Conservation (phyloP, 2,113 vertebrate genomes). For the Puma concolor region DNA sequence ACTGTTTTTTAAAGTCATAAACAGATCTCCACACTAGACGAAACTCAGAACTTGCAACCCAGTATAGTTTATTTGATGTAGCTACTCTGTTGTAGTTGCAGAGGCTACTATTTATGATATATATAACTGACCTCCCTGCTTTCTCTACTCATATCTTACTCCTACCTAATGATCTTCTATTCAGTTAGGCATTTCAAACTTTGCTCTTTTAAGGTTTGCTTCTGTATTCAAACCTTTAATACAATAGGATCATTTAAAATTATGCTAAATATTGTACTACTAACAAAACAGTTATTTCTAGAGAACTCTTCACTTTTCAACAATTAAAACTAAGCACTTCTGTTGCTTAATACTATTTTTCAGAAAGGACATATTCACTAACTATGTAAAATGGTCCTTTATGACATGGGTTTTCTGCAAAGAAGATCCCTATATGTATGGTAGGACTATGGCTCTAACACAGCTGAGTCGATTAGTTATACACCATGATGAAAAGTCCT, state of each 20-base stretch:
- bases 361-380: not conserved
- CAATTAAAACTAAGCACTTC: not conserved
- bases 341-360: not conserved
- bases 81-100: not conserved
- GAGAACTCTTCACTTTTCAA: not conserved
- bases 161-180: not conserved
- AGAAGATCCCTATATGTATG: not conserved
- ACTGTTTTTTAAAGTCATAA: slow-evolving; percentile 23
- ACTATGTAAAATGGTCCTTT: not conserved
- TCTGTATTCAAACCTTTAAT: slow-evolving; percentile 6
- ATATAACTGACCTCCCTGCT: not conserved
- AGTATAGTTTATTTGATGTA: not conserved
- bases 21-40: not conserved
- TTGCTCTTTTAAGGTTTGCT: not conserved
- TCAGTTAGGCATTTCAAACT: not conserved
- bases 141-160: not conserved
- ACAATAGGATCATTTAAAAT: not conserved
- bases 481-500: not conserved
- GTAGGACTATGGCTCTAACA: not conserved
- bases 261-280: slow-evolving; percentile 8
- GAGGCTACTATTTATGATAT: not conserved
- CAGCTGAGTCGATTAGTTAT: not conserved
- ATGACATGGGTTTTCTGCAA: not conserved
- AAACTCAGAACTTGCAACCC: not conserved
- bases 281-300: not conserved